Base-by-base conservation (phyloP, 2,113 vertebrate species). In the Oreotrochilus melanogaster region DNA sequence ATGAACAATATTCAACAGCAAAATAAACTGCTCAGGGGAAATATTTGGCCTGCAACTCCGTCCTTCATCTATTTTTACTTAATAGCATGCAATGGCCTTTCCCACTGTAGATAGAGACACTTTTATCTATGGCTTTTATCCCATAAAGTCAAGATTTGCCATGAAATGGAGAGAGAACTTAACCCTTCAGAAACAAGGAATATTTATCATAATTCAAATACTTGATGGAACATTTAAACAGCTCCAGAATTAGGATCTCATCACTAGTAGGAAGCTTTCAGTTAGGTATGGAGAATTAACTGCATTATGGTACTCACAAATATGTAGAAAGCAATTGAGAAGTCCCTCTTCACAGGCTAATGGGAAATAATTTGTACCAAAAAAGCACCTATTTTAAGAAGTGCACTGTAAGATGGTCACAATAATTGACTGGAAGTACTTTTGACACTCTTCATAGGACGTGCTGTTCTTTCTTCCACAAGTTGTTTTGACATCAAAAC, bases 401-500 rank as follows among this genome's bases (percentile, higher is more conserved):
- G 35, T 51, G 47, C 70, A 91, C 50, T 21, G 47, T 31, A 82
- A 89, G 62, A 54, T 65, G 69, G 78, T 95, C 71, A 93, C 82
- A 97, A 82, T 69, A 96, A 64, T 79, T 89, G 78, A 95, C 85
- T 90, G 47, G 56, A 92, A 78, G 65, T 58, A 42, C 39, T 56
- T 65, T 89, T 89, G 45, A 76, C 48, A 79, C 18, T 27, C 47
- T 92, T 85, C 87, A 42, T 54, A 89, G 91, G 84, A 96, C 57
- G 6, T 86, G 90, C 79, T 96, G 84, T 96, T 97, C 96, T 91
- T 92, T 89, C 51, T 89, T 94, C 24, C 48, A 95, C 17, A 82
- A 95, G 82, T 91, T 98, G 93, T 98, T 98, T 97, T 97, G 94
- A 97, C 91, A 91, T 85, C 88, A 95, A 95, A 98, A 95, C 96